Base-by-base conservation (phyloP, 2,888 invertebrate species). In the Allacma fusca region DNA sequence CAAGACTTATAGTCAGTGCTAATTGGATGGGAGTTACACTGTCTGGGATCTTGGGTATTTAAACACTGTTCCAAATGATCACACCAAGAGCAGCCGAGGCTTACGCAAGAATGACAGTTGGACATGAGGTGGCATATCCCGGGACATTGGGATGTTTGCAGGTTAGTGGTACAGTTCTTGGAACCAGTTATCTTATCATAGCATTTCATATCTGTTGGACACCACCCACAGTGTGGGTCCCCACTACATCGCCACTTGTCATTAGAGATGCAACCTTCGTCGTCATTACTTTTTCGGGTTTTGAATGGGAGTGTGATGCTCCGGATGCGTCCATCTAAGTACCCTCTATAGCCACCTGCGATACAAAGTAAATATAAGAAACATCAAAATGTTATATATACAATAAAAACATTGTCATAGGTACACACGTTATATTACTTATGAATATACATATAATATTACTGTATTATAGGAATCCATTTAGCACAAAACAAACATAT, bases 191-290 rank as follows among this genome's bases (percentile, higher is more conserved):
- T 94, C 79, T 95, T 90, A 0, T 94, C 71, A 85, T 94, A 94
- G 85, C 95, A 95, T 79, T 80, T 90, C 81, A 91, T 92, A 82
- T 93, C 93, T 28, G 93, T 92, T 0, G 94, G 94, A 86, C 97
- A 97, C 95, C 95, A 96, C 19, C 96, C 95, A 86, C 97, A 97
- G 87, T 96, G 96, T 0, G 96, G 95, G 87, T 97, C 95, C 0
- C 94, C 93, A 0, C 93, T 90, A 85, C 95, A 96, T 85, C 94
- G 93, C 0, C 81, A 83, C 23, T 81, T 80, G 28, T 83, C 82
- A 26, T 80, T 79, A 59, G 80, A 80, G 19, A 75, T 43, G 34
- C 82, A 81, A 24, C 71, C 62, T 19, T 75, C 78, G 16, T 64
- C 78, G 23, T 75, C 70, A 65, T 78, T 77, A 4, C 78, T 74